These are phyloP conservation scores for Peromyscus maniculatus DNA, from an alignment of 2,113 vertebrate species.

Conservation along the genomic window DNA sequence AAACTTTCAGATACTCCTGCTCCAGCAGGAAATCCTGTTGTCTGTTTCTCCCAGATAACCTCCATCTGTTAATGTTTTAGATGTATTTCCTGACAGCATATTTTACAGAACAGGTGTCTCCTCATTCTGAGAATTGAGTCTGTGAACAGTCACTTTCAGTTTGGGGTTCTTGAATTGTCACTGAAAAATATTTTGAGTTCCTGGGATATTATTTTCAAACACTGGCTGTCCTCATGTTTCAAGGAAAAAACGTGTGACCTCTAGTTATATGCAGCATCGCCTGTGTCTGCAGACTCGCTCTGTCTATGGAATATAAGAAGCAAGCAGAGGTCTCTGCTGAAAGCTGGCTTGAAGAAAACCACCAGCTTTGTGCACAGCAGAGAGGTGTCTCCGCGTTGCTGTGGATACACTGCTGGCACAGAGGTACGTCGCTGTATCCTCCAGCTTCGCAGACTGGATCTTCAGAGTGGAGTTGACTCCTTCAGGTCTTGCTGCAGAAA, in stretches of 20 bases:
- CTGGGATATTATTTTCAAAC: not conserved
- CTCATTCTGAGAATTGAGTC: not conserved
- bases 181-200: not conserved
- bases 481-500: not conserved
- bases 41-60: too few species aligned
- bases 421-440: not conserved
- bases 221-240: not conserved
- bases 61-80: not conserved
- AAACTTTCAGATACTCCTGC: not conserved
- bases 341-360: not conserved
- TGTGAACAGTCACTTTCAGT: not conserved
- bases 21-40: too few species aligned
- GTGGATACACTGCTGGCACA: constrained; percentile 48
- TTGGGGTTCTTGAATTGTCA: not conserved
- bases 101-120: not conserved
- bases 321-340: not conserved
- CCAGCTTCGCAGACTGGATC: not conserved
- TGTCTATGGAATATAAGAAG: not conserved
- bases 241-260: not conserved
- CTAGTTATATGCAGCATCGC: too few species aligned
- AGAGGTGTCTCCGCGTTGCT: not conserved
- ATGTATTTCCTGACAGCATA: not conserved
- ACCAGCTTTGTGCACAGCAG: not conserved
- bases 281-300: not conserved
- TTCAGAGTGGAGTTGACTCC: not conserved